phyloP scores from a whole-genome alignment of 2,888 invertebrate species.

The Ophion ventricosus region DNA sequence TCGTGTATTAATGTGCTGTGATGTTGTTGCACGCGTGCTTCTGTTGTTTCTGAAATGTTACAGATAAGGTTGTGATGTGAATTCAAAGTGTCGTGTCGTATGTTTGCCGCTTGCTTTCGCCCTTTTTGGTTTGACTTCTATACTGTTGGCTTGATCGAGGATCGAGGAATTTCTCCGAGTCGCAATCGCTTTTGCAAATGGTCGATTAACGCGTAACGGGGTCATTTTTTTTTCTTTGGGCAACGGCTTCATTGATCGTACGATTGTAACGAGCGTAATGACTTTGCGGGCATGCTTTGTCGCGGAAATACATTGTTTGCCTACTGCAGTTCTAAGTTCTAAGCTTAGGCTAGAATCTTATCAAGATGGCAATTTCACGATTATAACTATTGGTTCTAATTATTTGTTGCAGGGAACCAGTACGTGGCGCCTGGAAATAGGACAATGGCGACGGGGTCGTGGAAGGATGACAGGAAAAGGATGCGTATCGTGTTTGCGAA shows the following conservation, averaged over 20 bases:
- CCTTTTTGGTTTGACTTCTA: slow-evolving; percentile 76
- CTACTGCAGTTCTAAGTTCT: no score
- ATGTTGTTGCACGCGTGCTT: slow-evolving; percentile 79
- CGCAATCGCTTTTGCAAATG: neutral
- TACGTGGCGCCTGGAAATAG: neutral
- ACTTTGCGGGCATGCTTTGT: no score
- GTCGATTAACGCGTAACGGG: no score
- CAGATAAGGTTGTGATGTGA: slow-evolving; percentile 77
- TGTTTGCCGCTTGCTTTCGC: slow-evolving; percentile 65
- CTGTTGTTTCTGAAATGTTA: slow-evolving; percentile 82
- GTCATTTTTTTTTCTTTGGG: no score
- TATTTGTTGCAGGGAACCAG: neutral
- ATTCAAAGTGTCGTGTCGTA: slow-evolving; percentile 71
- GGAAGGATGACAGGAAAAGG: neutral
- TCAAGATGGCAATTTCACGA: neutral
- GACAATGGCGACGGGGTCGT: neutral
- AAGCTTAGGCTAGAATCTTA: no score
- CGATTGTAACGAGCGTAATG: no score
- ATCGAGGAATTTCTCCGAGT: slow-evolving; percentile 44
- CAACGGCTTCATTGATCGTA: neutral
- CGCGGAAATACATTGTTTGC: no score
- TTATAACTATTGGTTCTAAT: neutral
- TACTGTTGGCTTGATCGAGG: slow-evolving; percentile 36
- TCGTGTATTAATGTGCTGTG: slow-evolving; percentile 75
- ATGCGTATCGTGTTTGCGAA: no score